A percentile compares a stretch with the other conserved stretches of the same genome.
phyloP scores from a whole-genome alignment of 2,113 vertebrate species.

The Pampusana beccarii region DNA sequence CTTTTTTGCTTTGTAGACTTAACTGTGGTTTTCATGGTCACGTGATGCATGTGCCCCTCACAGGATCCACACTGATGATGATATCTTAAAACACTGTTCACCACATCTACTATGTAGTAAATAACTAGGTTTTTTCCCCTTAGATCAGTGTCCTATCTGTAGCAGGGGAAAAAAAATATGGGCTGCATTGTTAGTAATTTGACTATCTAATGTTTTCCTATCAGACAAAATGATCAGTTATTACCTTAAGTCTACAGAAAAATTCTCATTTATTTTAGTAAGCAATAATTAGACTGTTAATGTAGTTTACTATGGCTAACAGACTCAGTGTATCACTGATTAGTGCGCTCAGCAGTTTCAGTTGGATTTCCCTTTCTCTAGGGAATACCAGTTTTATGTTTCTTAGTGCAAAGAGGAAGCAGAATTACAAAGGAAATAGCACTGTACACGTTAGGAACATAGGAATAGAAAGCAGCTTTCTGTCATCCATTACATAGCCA shows the following conservation, averaged over 20 bases:
- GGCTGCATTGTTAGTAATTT: neutral
- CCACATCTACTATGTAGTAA: neutral
- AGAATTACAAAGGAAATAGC: neutral
- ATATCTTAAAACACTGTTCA: neutral
- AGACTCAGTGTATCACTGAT: neutral
- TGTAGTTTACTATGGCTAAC: neutral
- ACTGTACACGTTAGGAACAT: neutral
- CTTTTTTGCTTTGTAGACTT: neutral
- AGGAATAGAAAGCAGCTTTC: neutral
- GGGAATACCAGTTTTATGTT: neutral
- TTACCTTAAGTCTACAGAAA: neutral
- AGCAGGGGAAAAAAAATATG: neutral
- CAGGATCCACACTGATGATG: neutral
- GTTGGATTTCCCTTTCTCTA: neutral
- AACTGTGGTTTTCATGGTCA: neutral
- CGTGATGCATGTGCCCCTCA: neutral
- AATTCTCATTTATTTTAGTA: neutral
- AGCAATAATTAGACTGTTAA: neutral
- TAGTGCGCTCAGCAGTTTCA: neutral
- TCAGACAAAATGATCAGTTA: neutral
- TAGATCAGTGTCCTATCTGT: neutral
- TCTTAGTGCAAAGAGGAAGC: neutral
- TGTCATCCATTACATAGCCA: neutral
- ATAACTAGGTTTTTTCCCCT: neutral
- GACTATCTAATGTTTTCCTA: neutral